Conservation (phyloP, 1,140 invertebrate genomes). For the Philopotamus ludificatus region DNA sequence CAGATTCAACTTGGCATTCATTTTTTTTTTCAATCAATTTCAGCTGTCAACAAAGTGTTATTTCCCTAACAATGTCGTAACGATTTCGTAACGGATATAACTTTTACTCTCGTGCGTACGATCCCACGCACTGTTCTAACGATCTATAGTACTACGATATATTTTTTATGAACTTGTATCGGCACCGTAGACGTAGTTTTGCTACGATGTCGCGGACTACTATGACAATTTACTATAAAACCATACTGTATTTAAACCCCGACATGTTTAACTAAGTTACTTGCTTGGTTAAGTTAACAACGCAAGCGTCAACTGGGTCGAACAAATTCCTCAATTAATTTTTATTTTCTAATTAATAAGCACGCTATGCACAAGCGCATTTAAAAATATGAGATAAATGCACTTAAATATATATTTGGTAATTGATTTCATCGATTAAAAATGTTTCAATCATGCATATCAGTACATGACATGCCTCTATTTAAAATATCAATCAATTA, state of each 20-base stretch:
- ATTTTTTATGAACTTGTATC: conserved; percentile 13
- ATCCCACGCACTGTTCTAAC: conserved; percentile 14
- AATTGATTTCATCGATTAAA: no score
- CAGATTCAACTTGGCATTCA: not conserved
- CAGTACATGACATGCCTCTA: no score
- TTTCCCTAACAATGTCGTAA: not conserved
- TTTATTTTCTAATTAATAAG: no score
- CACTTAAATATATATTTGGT: no score
- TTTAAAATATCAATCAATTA: no score
- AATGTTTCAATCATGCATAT: no score
- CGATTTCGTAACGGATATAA: not conserved
- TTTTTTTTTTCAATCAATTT: not conserved
- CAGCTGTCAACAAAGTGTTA: not conserved
- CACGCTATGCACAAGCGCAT: no score
- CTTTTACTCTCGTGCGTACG: not conserved
- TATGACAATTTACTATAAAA: conserved; percentile 33
- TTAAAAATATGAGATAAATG: no score
- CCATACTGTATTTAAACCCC: conserved; percentile 34
- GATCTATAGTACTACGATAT: conserved; percentile 32
- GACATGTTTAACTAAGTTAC: conserved; percentile 32
- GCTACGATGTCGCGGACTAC: conserved; percentile 18
- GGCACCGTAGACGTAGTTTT: conserved; percentile 10
- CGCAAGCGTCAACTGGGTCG: not conserved
- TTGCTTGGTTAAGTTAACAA: conserved; percentile 18
- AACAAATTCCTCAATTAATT: conserved; percentile 4